Percentiles rank a stretch among this genome's conserved stretches.
Conservation (phyloP, 2,797 vertebrate species). For the Sparidentex hasta region DNA sequence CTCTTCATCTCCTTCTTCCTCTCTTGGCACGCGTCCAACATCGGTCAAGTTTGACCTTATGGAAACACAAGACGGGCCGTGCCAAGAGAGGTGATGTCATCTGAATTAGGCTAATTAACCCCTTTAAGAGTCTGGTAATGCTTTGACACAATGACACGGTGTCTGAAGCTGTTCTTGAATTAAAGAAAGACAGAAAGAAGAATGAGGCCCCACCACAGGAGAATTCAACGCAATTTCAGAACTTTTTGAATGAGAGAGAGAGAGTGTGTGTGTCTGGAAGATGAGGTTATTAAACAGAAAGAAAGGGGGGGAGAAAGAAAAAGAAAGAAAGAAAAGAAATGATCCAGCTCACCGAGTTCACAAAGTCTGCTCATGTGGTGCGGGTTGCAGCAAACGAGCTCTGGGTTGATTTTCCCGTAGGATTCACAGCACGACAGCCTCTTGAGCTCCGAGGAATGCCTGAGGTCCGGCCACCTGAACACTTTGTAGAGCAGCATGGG, state of each 20-base stretch:
- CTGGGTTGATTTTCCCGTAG: constrained; percentile 93
- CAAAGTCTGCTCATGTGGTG: constrained; percentile 98
- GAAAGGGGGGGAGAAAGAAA: too few relatives aligned
- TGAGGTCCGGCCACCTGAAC: constrained; percentile 98
- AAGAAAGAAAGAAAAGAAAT: too few relatives aligned
- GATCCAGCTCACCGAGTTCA: constrained; percentile 90
- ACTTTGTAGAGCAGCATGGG: constrained; percentile 96
- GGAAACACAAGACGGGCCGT: constrained; percentile 63
- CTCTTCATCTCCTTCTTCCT: too few relatives aligned
- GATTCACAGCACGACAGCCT: constrained; percentile 96
- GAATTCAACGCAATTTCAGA: constrained; percentile 28
- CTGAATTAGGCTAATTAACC: constrained; percentile 70
- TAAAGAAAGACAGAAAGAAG: not conserved
- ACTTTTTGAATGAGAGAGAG: constrained; percentile 10
- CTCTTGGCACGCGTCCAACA: constrained; percentile 41
- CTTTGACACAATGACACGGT: constrained; percentile 54
- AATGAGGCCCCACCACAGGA: constrained; percentile 31
- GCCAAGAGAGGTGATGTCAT: constrained; percentile 73
- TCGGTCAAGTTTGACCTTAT: constrained; percentile 65
- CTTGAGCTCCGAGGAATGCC: constrained; percentile 95
- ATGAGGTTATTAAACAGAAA: not conserved
- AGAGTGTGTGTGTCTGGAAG: not conserved
- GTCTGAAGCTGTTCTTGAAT: constrained; percentile 25
- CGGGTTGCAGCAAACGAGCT: constrained; percentile 97
- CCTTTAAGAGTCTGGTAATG: constrained; percentile 43